These are phyloP conservation scores for Pseudomyrmex pallidus DNA, from an alignment of 1,140 invertebrate species.

Conservation along the genomic window DNA sequence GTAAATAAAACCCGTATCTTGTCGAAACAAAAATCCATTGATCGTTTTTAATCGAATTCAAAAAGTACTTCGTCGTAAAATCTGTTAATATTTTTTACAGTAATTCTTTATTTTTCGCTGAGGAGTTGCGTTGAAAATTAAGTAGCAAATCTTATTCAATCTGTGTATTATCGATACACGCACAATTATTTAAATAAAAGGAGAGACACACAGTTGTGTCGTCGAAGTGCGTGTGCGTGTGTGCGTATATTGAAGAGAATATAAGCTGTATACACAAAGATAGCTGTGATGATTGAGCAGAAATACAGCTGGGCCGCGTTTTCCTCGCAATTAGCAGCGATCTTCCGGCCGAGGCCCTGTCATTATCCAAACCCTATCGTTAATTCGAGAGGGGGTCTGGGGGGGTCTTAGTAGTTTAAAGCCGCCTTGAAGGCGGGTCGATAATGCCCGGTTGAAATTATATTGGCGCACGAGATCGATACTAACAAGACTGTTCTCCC, in stretches of 20 bases:
- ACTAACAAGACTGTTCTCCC: slow-evolving; percentile 54
- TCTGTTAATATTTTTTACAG: background rate
- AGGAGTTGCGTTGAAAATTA: background rate
- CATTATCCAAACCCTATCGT: slow-evolving; percentile 54
- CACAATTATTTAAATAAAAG: slow-evolving; percentile 2
- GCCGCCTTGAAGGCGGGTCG: slow-evolving; percentile 33
- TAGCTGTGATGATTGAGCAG: slow-evolving; percentile 1
- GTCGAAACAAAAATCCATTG: background rate
- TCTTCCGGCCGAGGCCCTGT: slow-evolving; percentile 45
- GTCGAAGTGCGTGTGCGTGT: background rate
- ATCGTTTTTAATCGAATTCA: background rate
- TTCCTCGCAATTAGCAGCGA: slow-evolving; percentile 64
- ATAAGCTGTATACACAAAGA: background rate
- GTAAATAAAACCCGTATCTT: background rate
- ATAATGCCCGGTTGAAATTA: slow-evolving; percentile 62
- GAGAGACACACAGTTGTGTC: too few species aligned
- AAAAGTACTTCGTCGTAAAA: background rate
- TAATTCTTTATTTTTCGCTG: background rate
- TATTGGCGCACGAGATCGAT: slow-evolving; percentile 31
- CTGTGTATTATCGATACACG: background rate
- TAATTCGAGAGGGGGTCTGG: slow-evolving; percentile 49
- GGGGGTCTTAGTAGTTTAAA: slow-evolving; percentile 20
- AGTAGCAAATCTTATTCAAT: background rate
- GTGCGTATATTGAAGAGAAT: background rate
- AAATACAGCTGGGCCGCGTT: slow-evolving; percentile 41